phyloP scores from a whole-genome alignment of 92 coral and sea anemone species.

The Montipora capitata region DNA sequence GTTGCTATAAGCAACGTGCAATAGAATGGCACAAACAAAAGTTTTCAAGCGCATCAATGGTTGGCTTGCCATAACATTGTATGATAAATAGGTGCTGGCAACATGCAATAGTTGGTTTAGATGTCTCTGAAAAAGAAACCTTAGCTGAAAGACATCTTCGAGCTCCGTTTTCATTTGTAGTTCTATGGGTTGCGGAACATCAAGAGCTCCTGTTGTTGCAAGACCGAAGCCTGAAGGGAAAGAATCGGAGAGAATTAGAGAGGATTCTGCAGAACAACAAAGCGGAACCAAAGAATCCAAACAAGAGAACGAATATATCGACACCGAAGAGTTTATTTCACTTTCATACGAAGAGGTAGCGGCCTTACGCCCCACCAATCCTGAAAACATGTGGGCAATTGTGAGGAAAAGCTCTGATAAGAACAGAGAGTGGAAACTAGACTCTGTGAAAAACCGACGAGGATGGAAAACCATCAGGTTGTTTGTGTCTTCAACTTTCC shows the following conservation, averaged over 20 bases:
- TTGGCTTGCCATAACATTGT: constrained; percentile 1
- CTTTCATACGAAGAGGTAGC: constrained; percentile 95
- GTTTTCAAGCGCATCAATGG: constrained; percentile 12
- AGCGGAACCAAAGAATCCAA: neutral
- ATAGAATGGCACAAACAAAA: constrained; percentile 16
- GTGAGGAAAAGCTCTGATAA: constrained; percentile 87
- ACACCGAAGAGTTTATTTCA: constrained; percentile 55
- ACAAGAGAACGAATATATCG: constrained; percentile 31
- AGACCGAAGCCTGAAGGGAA: constrained; percentile 25
- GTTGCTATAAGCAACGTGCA: constrained; percentile 57
- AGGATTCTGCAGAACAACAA: neutral
- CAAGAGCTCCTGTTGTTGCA: constrained; percentile 79
- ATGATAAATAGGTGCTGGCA: constrained; percentile 20
- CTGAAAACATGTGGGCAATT: constrained; percentile 96
- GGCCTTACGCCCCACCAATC: constrained; percentile 82
- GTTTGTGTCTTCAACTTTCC: constrained; percentile 99
- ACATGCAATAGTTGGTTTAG: constrained; percentile 1
- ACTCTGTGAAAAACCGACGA: constrained; percentile 91
- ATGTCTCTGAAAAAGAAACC: neutral
- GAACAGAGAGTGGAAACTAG: constrained; percentile 84
- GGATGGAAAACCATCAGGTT: constrained; percentile 99
- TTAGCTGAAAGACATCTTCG: neutral
- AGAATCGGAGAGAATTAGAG: neutral
- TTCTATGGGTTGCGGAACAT: constrained; percentile 98
- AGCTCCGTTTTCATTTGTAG: constrained; percentile 37